Base-by-base conservation (phyloP, 2,888 invertebrate genomes). In the Phasia obesa region DNA sequence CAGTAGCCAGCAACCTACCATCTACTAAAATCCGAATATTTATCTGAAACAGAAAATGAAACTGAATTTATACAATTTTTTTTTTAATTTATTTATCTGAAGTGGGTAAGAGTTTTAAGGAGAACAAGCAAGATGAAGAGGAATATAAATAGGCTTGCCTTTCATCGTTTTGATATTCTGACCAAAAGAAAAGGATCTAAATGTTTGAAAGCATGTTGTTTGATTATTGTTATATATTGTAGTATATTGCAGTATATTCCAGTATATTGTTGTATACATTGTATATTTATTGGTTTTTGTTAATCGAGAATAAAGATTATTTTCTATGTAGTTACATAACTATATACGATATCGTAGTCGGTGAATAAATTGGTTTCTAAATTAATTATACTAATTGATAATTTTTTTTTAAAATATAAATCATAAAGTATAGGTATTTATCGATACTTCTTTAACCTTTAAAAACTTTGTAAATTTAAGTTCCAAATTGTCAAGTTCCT, bases 51-150 rank as follows among this genome's bases (percentile, higher is more conserved):
- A 70, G 65, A 70, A 83, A 65, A 83, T 83, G 65, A 70, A 83
- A 65, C 79, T 83, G 70, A 83, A 83, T 75, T 75, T 75, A 67
- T 83, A n/a, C n/a, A 44, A n/a, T 62, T 51, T 27, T 75, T 65
- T 49, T n/a, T 57, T 21, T n/a, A n/a, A 47, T 47, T 47, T 47
- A 47, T 47, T 19, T 69, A 51, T 42, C 19, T 51, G n/a, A 67
- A 53, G 51, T 70, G 57, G 44, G 19, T 21, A 73, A 73, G 53
- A 59, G 73, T 65, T 60, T 53, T 44, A 15, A 44, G 53, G 42
- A 60, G 35, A 71, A 13, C 19, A n/a, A 35, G 49, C 15, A 62
- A 27, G 9, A 73, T 49, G 23, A 53, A 42, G 19, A 31, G 21
- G 57, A 35, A 49, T 27, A 74, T 53, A 53, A 74, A 67, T 35